A percentile compares a stretch with the other conserved stretches of the same genome.
Conservation (phyloP, 2,113 vertebrate species). For the Brevimyrus niger region DNA sequence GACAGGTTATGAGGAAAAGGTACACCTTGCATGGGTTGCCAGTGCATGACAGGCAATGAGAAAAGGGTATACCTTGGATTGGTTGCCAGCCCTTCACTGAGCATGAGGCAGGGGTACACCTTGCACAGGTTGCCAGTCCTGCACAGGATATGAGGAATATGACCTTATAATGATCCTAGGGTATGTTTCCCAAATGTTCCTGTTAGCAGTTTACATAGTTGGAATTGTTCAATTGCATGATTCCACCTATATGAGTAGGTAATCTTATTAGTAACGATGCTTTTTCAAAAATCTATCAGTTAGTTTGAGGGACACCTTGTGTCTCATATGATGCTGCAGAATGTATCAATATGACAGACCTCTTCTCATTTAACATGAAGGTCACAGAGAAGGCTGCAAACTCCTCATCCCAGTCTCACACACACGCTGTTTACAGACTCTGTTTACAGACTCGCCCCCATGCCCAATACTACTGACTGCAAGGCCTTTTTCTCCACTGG, state of each 20-base stretch:
- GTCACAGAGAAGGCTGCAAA: not conserved
- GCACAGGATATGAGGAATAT: not conserved
- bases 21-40: not conserved
- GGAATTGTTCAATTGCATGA: not conserved
- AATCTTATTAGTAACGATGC: not conserved
- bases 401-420: not conserved
- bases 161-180: not conserved
- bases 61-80: too few relatives aligned
- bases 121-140: not conserved
- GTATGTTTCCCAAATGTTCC: not conserved
- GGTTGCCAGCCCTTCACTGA: too few relatives aligned
- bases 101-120: not conserved
- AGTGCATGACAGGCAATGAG: not conserved
- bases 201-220: not conserved
- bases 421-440: not conserved
- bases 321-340: not conserved
- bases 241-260: not conserved
- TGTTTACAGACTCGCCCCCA: not conserved
- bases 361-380: not conserved
- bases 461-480: not conserved
- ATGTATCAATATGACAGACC: not conserved
- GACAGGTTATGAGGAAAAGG: not conserved
- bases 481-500: not conserved
- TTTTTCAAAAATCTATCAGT: not conserved
- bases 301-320: not conserved